Percentiles rank a stretch among this genome's conserved stretches.
These are phyloP conservation scores for Chironomus riparius DNA, from an alignment of 2,888 invertebrate genomes.

Conservation along the genomic window DNA sequence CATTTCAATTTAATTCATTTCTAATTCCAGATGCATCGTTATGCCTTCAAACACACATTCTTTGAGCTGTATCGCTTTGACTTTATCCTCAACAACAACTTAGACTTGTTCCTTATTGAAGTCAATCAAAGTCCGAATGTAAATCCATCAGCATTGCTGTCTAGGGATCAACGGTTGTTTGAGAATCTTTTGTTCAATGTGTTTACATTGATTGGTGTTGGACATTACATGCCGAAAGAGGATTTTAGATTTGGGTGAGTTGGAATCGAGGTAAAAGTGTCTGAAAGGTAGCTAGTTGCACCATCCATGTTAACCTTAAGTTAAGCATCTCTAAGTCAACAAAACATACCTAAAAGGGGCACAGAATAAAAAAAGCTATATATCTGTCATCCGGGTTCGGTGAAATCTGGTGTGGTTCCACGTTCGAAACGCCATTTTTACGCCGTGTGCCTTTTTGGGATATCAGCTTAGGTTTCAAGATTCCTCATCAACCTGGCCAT, in stretches of 20 bases:
- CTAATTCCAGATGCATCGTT: slow-evolving; percentile 43
- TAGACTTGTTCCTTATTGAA: slow-evolving; percentile 83
- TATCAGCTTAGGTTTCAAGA: too few species aligned
- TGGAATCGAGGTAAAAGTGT: background rate
- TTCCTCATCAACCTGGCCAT: too few species aligned
- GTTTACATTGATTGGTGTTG: slow-evolving; percentile 69
- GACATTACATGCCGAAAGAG: slow-evolving; percentile 43
- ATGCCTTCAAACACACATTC: slow-evolving; percentile 57
- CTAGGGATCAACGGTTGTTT: slow-evolving; percentile 76
- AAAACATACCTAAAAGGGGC: too few species aligned
- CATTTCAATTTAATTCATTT: background rate
- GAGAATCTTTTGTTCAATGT: slow-evolving; percentile 85
- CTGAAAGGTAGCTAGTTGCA: too few species aligned
- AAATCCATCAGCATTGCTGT: slow-evolving; percentile 76
- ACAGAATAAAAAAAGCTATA: too few species aligned
- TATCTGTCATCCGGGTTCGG: too few species aligned
- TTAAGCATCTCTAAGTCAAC: too few species aligned
- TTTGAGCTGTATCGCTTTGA: slow-evolving; percentile 95
- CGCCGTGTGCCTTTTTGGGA: too few species aligned
- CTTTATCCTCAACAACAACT: slow-evolving; percentile 77
- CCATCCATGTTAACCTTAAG: too few species aligned
- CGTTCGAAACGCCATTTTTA: too few species aligned
- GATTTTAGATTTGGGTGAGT: slow-evolving; percentile 42
- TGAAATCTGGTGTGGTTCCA: too few species aligned
- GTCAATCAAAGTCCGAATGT: slow-evolving; percentile 98